Base-by-base conservation (phyloP, 2,888 invertebrate genomes). In the Cephonodes hylas region DNA sequence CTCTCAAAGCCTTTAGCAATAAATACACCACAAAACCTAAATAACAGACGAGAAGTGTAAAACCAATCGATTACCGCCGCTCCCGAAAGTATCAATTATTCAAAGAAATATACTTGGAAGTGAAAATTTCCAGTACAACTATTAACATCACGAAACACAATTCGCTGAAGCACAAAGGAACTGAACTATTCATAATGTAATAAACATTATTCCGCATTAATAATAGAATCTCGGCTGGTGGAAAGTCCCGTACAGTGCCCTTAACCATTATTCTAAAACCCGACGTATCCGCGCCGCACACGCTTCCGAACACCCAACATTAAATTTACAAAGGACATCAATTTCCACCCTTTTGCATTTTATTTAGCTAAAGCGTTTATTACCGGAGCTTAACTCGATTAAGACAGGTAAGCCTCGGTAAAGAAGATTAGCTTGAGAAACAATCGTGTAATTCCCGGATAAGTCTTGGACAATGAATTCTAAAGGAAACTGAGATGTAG, bases 361-460 rank as follows among this genome's bases (percentile, higher is more conserved):
- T 79, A 77, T 80, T 81, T 77, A 70, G 64, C 71, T 69, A 69
- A 71, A 67, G 68, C 68, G 72, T 74, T 76, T 73, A 72, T 74
- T 76, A 69, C 73, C 67, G 68, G 73, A 1, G 75, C 75, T 75
- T 76, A 79, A 79, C 78, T 74, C 77, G 77, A 79, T 83, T 80
- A 77, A 77, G 76, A 71, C 66, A 72, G 76, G 76, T 78, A 74
- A 76, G 76, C 75, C 72, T 72, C 68, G 73, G 75, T 74, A 75
- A 75, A 69, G 70, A 72, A 79, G 76, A 73, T 74, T 69, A 76
- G 75, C 73, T 74, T 68, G 64, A 73, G 72, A 74, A 77, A 71
- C 74, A 75, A 75, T 74, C 75, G 74, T 74, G 75, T 74, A 74
- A 80, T 68, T 71, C 70, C 68, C 67, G 67, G 74, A 73, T 79